Evolutionary conservation across 2,113 vertebrate species (phyloP).

Genomic region (Callithrix jacchus): DNA sequence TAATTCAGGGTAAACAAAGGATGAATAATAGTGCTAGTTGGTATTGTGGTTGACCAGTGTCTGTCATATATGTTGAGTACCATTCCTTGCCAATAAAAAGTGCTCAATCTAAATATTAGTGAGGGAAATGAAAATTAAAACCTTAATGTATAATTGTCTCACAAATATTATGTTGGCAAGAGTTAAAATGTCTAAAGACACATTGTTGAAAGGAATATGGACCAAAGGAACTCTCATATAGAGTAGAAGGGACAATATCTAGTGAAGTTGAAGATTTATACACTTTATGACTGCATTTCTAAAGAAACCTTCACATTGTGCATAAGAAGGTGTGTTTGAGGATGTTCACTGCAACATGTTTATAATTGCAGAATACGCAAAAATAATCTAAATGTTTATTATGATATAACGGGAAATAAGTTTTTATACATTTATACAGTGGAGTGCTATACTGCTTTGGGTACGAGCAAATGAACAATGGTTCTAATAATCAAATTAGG

Average conservation of each 20-base stretch:
- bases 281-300: not conserved
- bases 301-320: not conserved
- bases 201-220: not conserved
- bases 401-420: not conserved
- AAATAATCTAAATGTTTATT: not conserved
- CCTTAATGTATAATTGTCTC: not conserved
- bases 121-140: not conserved
- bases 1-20: not conserved
- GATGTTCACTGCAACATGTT: not conserved
- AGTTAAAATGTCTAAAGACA: conserved; percentile 10
- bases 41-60: not conserved
- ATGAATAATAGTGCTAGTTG: not conserved
- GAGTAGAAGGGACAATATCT: not conserved
- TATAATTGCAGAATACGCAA: not conserved
- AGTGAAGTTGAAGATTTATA: not conserved
- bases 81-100: not conserved
- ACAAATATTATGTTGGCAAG: not conserved
- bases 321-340: not conserved
- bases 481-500: not conserved
- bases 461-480: not conserved
- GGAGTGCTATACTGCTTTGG: not conserved
- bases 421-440: not conserved
- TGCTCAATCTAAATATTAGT: not conserved
- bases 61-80: not conserved
- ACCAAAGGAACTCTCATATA: not conserved